These are phyloP conservation scores for Gastrophysa polygoni DNA, from an alignment of 2,888 invertebrate species.

Conservation along the genomic window DNA sequence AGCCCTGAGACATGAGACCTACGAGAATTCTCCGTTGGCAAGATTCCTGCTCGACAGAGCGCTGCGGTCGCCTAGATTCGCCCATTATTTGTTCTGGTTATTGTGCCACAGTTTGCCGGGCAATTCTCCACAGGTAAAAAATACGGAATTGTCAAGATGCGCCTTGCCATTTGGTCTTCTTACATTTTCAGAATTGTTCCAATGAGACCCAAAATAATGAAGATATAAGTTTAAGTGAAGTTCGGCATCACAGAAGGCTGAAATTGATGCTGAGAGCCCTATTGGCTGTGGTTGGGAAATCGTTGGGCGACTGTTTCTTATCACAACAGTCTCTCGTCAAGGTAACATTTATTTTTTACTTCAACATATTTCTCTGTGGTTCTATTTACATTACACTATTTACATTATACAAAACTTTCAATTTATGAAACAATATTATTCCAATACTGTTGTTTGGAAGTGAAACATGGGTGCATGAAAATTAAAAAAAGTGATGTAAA, in stretches of 20 bases:
- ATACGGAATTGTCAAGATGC: too few species aligned
- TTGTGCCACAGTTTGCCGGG: conserved; percentile 84
- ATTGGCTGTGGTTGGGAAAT: conserved; percentile 83
- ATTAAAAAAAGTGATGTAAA: too few species aligned
- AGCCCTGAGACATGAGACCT: conserved; percentile 87
- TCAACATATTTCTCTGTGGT: too few species aligned
- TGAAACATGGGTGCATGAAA: too few species aligned
- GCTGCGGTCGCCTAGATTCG: conserved; percentile 85
- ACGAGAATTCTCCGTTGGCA: conserved; percentile 87
- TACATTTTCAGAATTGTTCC: conserved; percentile 57
- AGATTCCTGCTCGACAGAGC: conserved; percentile 82
- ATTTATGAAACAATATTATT: too few species aligned
- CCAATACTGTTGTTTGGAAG: too few species aligned
- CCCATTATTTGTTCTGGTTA: conserved; percentile 95
- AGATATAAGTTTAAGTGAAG: conserved; percentile 69
- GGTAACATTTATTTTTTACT: conserved; percentile 59
- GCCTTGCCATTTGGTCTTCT: too few species aligned
- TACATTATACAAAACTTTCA: too few species aligned
- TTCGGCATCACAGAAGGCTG: conserved; percentile 77
- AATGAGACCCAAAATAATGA: conserved; percentile 59
- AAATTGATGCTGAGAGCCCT: conserved; percentile 87
- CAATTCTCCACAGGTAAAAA: conserved; percentile 77
- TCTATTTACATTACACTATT: too few species aligned
- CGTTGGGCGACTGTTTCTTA: conserved; percentile 77
- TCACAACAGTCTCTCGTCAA: conserved; percentile 87